These are phyloP conservation scores for Limonius californicus DNA, from an alignment of 1,140 invertebrate species.

Conservation along the genomic window DNA sequence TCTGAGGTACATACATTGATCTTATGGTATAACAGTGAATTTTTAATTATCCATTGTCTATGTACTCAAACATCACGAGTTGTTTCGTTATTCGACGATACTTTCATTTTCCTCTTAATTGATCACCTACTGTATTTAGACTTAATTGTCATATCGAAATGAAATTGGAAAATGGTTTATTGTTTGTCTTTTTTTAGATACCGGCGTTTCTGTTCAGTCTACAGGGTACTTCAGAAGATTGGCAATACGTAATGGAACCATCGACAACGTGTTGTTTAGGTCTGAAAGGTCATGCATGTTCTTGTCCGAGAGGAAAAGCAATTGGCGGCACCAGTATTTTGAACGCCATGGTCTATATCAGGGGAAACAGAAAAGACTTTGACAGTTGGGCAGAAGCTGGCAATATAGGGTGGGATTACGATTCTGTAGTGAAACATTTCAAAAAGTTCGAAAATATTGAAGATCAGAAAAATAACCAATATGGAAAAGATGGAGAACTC, in stretches of 20 bases:
- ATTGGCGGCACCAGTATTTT: conserved; percentile 63
- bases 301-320: conserved; percentile 51
- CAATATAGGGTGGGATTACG: conserved; percentile 33
- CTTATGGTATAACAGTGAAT: neutral
- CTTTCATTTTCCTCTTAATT: no score
- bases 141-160: no score
- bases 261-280: conserved; percentile 73
- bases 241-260: conserved; percentile 86
- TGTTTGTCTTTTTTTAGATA: conserved; percentile 19
- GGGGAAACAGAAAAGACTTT: conserved; percentile 48
- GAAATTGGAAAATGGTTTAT: no score
- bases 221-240: conserved; percentile 55
- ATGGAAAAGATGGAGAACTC: conserved; percentile 62
- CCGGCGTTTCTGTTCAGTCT: conserved; percentile 28
- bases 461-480: conserved; percentile 46
- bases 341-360: conserved; percentile 65
- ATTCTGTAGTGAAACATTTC: conserved; percentile 28
- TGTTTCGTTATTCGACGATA: no score
- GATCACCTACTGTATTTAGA: neutral
- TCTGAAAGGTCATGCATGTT: conserved; percentile 41
- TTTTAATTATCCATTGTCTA: no score
- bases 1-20: conserved; percentile 28
- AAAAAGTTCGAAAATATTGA: conserved; percentile 57
- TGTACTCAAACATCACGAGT: no score
- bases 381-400: conserved; percentile 31